phyloP scores from a whole-genome alignment of 1,140 invertebrate species.

The Danaus melanippus region DNA sequence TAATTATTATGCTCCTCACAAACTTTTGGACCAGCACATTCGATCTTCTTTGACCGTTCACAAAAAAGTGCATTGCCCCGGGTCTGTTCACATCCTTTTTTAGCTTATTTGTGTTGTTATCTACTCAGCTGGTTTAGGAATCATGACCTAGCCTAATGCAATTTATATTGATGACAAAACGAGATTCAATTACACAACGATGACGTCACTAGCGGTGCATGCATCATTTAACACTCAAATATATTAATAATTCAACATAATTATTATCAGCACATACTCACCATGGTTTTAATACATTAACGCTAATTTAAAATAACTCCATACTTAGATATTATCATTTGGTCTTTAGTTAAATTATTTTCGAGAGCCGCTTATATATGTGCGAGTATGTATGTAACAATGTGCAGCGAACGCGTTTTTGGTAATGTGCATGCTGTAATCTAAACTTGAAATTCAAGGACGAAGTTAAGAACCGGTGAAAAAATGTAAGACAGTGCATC shows the following conservation, averaged over 20 bases:
- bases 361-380: not conserved
- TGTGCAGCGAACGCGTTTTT: slow-evolving; percentile 37
- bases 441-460: slow-evolving; percentile 70
- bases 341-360: too few relatives aligned
- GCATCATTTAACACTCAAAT: too few relatives aligned
- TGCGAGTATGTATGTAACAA: slow-evolving; percentile 15
- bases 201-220: slow-evolving; percentile 1
- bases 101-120: slow-evolving; percentile 42
- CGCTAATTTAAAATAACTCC: too few relatives aligned
- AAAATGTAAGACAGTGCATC: slow-evolving; percentile 62
- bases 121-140: slow-evolving; percentile 60
- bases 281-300: too few relatives aligned
- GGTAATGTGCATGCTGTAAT: slow-evolving; percentile 55
- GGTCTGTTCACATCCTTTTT: slow-evolving; percentile 40
- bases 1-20: slow-evolving; percentile 48
- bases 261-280: too few relatives aligned
- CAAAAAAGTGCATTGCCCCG: slow-evolving; percentile 66
- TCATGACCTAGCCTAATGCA: slow-evolving; percentile 65
- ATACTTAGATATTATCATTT: too few relatives aligned
- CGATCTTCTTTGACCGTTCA: slow-evolving; percentile 55
- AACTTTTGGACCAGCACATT: slow-evolving; percentile 37
- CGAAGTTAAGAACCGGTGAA: slow-evolving; percentile 56
- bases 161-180: slow-evolving; percentile 44
- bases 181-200: slow-evolving; percentile 21
- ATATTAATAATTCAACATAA: too few relatives aligned